Evolutionary conservation across 2,888 invertebrate genomes (phyloP).

Genomic region (Scaptomyza cyrtandrae): DNA sequence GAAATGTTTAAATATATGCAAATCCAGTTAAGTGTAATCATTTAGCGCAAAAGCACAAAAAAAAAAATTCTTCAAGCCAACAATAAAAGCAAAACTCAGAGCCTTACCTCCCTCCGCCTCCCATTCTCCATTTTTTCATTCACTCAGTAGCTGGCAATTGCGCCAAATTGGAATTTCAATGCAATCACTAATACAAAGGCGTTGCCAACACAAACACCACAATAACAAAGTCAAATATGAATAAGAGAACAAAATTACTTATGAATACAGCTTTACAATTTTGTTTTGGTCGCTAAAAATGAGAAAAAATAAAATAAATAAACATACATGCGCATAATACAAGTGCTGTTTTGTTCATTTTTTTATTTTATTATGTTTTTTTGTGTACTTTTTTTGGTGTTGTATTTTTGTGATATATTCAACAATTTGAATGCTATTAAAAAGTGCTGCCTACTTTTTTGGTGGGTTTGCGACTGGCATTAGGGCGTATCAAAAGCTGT

Average conservation of each 20-base stretch:
- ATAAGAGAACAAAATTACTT: constrained; percentile 36
- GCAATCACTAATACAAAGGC: constrained; percentile 67
- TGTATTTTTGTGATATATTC: constrained; percentile 1
- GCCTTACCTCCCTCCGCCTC: neutral
- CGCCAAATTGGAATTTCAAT: constrained; percentile 75
- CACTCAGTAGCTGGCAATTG: constrained; percentile 52
- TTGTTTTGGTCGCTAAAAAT: constrained; percentile 15
- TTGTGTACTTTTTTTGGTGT: neutral
- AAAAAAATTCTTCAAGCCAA: constrained; percentile 55
- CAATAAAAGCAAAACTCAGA: constrained; percentile 36
- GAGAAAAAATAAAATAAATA: constrained; percentile 12
- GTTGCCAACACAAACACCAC: constrained; percentile 18
- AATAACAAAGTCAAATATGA: constrained; percentile 29
- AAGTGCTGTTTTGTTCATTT: constrained; percentile 9
- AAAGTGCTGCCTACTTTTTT: constrained; percentile 58
- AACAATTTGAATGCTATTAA: constrained; percentile 53
- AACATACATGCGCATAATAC: constrained; percentile 22
- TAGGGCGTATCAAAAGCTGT: constrained; percentile 8
- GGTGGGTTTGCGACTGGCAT: constrained; percentile 7
- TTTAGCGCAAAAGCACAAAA: constrained; percentile 60
- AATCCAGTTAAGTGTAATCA: constrained; percentile 80
- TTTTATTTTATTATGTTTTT: neutral
- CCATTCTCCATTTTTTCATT: neutral
- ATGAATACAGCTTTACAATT: constrained; percentile 54
- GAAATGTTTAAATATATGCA: constrained; percentile 80